phyloP scores from a whole-genome alignment of 2,113 vertebrate species.

The Semicossyphus pulcher region DNA sequence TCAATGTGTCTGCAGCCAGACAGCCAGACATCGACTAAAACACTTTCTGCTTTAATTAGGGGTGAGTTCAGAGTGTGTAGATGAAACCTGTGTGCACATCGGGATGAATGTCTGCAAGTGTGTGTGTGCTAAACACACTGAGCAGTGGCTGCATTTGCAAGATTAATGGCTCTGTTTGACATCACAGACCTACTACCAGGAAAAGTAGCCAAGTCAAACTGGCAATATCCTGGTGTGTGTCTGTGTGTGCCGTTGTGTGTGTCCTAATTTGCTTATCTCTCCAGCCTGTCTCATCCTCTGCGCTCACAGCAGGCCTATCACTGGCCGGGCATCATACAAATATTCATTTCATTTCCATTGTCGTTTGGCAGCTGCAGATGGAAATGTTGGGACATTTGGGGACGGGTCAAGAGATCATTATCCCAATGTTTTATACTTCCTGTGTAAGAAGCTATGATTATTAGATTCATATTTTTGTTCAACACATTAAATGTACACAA shows the following conservation, averaged over 20 bases:
- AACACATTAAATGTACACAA: not conserved
- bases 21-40: conserved; percentile 24
- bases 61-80: not conserved
- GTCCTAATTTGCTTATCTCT: conserved; percentile 36
- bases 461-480: not conserved
- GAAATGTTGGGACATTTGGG: conserved; percentile 16
- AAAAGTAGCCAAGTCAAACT: conserved; percentile 35
- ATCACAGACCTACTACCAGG: conserved; percentile 24
- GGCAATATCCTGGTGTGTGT: conserved; percentile 65
- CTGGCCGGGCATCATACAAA: conserved; percentile 16
- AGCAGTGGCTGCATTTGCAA: conserved; percentile 26
- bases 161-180: conserved; percentile 55
- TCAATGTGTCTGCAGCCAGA: conserved; percentile 37
- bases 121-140: not conserved
- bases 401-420: not conserved
- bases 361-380: conserved; percentile 27
- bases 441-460: not conserved
- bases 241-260: not conserved
- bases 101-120: not conserved
- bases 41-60: conserved; percentile 72
- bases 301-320: conserved; percentile 11
- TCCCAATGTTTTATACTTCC: not conserved
- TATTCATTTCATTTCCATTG: conserved; percentile 32
- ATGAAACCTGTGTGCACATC: not conserved
- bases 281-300: conserved; percentile 16